Evolutionary conservation across 2,797 vertebrate genomes (phyloP).

Genomic region (Sebastes matsubarae): DNA sequence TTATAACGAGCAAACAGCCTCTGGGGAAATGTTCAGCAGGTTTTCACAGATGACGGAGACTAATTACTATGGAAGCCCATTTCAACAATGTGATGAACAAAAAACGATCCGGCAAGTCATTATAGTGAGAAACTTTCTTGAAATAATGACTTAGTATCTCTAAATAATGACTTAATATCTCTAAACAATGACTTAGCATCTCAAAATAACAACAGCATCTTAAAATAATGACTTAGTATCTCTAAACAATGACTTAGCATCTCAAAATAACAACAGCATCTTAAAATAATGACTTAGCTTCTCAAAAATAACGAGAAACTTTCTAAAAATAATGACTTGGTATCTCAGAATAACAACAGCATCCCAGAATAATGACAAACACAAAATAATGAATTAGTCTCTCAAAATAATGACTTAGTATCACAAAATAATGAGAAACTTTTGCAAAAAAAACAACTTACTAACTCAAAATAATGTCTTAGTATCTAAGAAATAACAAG

Average conservation of each 20-base stretch:
- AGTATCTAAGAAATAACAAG: too few relatives aligned
- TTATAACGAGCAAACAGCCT: constrained; percentile 22
- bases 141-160: not conserved
- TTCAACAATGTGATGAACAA: not conserved
- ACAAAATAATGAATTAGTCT: too few relatives aligned
- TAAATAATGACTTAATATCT: not conserved
- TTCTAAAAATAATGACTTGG: too few relatives aligned
- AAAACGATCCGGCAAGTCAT: not conserved
- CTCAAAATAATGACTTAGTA: too few relatives aligned
- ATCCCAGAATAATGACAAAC: too few relatives aligned
- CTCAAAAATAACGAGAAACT: not conserved
- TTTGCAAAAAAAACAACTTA: too few relatives aligned
- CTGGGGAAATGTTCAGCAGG: not conserved
- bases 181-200: not conserved
- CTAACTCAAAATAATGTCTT: too few relatives aligned
- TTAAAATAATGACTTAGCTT: not conserved
- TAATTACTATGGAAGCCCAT: not conserved
- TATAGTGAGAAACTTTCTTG: not conserved
- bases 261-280: not conserved
- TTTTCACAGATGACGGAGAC: constrained; percentile 13
- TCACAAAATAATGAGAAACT: too few relatives aligned
- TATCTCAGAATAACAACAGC: too few relatives aligned
- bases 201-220: not conserved
- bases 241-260: not conserved
- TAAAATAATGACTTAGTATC: not conserved